Evolutionary conservation across 2,888 invertebrate genomes (phyloP), one percentile per base, ranked within the genome.

Genomic region (Torymus aiolomorphi): DNA sequence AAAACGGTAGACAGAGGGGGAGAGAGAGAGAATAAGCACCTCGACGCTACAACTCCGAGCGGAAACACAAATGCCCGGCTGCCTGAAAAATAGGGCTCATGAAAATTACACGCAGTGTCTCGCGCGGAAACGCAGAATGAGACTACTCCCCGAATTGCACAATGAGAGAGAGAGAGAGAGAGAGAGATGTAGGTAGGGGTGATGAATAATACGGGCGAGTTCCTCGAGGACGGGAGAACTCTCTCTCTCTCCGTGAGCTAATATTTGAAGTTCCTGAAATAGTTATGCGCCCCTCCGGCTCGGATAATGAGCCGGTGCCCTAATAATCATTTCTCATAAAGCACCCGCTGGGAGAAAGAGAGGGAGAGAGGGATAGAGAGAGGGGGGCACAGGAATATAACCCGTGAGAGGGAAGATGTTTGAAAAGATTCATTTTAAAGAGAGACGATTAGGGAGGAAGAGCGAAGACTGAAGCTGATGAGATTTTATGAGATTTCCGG

Each of bases 251-350:
- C 81, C 82, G 79, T 74, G 78, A 84, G 86, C 83, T 87, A 86
- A 86, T 87, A 87, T 87, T 87, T 86, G 83, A 86, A 86, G 83
- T 86, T 87, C 81, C 80, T 82, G 83, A 84, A 85, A 86, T 85
- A 86, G 85, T 86, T 85, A 84, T 80, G 81, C 77, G 79, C 81
- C 31, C 77, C 71, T 13, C 56, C 67, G 77, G 42, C 73, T 62
- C 63, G 83, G 83, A 83, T 86, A 86, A 87, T 86, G 85, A 87
- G 86, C 84, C 82, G 76, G 78, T 80, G 78, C 80, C 76, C 80
- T 85, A 84, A 86, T 87, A 87, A 86, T 86, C 84, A 84, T 86
- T 85, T 83, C 84, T 84, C 76, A 73, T 61, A 24, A 54, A 71
- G 67, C 56, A 14, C 63, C 42, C 42, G 42, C 42, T 13, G 49